Evolutionary conservation across 2,888 invertebrate genomes (phyloP).

Genomic region (Melanargia galathea): DNA sequence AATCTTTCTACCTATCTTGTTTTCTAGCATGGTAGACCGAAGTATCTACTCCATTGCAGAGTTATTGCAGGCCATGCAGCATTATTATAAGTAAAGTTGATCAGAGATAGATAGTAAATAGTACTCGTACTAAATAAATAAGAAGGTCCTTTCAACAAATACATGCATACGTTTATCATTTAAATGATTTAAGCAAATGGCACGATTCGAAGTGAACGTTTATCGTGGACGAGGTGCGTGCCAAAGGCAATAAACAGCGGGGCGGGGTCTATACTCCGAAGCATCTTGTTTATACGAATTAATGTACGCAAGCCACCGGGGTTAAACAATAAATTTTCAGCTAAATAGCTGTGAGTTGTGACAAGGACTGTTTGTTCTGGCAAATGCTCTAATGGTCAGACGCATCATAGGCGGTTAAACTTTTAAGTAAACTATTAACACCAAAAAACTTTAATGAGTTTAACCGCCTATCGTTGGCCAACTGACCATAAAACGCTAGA

Average conservation of each 20-base stretch:
- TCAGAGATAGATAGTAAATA: no score
- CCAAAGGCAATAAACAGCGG: constrained; percentile 66
- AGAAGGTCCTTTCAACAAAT: constrained; percentile 26
- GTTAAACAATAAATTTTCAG: constrained; percentile 65
- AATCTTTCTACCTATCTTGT: no score
- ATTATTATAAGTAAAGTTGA: no score
- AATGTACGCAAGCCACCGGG: constrained; percentile 64
- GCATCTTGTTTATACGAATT: constrained; percentile 70
- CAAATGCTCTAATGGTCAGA: constrained; percentile 65
- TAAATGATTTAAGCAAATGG: constrained; percentile 74
- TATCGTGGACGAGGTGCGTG: constrained; percentile 59
- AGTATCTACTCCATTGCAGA: no score
- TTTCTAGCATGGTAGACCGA: no score
- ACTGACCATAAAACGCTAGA: no score
- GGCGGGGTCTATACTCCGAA: constrained; percentile 42
- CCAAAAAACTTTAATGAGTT: no score
- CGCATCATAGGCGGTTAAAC: no score
- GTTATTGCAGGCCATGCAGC: no score
- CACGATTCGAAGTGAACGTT: constrained; percentile 71
- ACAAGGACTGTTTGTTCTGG: constrained; percentile 64
- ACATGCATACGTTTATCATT: constrained; percentile 66
- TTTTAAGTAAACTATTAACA: no score
- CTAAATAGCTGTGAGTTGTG: constrained; percentile 63
- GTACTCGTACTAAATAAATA: no score
- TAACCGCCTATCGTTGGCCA: no score